Evolutionary conservation across 2,888 invertebrate species (phyloP).

Genomic region (Diloba caeruleocephala): DNA sequence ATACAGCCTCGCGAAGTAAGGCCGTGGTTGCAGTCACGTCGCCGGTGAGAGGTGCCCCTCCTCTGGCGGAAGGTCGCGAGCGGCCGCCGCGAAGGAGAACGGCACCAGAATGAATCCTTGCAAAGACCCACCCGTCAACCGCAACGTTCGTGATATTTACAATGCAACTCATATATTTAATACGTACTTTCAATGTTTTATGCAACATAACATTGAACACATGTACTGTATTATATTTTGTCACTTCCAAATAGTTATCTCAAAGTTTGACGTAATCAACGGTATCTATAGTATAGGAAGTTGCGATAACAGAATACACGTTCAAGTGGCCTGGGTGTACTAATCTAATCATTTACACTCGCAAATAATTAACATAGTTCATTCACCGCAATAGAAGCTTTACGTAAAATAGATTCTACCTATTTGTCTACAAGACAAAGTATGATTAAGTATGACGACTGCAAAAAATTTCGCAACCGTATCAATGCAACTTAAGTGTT

Average conservation of each 20-base stretch:
- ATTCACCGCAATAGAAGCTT: constrained; percentile 74
- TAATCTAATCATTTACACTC: constrained; percentile 77
- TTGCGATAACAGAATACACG: constrained; percentile 69
- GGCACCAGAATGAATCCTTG: constrained; percentile 86
- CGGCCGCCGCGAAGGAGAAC: constrained; percentile 82
- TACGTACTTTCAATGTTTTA: constrained; percentile 42
- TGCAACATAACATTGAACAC: constrained; percentile 30
- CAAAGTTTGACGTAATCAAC: constrained; percentile 56
- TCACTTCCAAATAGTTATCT: constrained; percentile 41
- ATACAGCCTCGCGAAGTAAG: constrained; percentile 88
- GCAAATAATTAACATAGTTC: constrained; percentile 76
- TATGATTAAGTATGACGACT: constrained; percentile 54
- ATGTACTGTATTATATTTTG: constrained; percentile 43
- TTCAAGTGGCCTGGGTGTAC: constrained; percentile 65
- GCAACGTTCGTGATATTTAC: constrained; percentile 56
- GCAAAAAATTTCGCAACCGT: constrained; percentile 64
- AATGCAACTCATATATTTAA: constrained; percentile 56
- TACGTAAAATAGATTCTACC: constrained; percentile 55
- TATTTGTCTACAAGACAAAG: constrained; percentile 53
- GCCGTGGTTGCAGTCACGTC: constrained; percentile 88
- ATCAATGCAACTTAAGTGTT: constrained; percentile 49
- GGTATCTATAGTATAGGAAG: constrained; percentile 67
- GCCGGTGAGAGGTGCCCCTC: constrained; percentile 87
- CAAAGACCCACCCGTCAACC: constrained; percentile 70
- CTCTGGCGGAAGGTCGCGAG: constrained; percentile 85